phyloP scores from a whole-genome alignment of 2,113 vertebrate genomes.

The Benitochromis conjunctus region DNA sequence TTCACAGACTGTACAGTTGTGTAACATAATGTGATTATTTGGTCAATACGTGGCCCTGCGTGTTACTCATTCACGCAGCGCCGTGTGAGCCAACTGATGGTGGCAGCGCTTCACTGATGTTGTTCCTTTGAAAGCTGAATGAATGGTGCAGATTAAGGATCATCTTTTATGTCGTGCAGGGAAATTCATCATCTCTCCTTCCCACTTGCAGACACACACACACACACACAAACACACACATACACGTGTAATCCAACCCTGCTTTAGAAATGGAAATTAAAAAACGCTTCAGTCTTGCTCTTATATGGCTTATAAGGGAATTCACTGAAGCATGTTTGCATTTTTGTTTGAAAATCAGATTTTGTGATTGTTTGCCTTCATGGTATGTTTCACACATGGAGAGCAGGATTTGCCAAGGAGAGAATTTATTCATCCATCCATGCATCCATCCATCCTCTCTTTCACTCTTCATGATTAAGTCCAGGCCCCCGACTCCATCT shows the following conservation, averaged over 20 bases:
- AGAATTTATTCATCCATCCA: not conserved
- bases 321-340: slow-evolving; percentile 35
- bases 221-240: not conserved
- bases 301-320: slow-evolving; percentile 12
- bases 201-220: slow-evolving; percentile 22
- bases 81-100: not conserved
- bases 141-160: slow-evolving; percentile 52
- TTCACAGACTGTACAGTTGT: not conserved
- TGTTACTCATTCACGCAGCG: not conserved
- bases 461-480: not conserved
- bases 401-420: not conserved
- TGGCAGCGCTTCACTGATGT: slow-evolving; percentile 16
- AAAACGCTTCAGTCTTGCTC: slow-evolving; percentile 7
- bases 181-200: slow-evolving; percentile 52
- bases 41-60: not conserved
- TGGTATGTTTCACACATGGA: not conserved
- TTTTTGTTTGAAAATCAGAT: slow-evolving; percentile 19
- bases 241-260: slow-evolving; percentile 28
- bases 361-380: not conserved
- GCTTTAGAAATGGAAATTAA: slow-evolving; percentile 58
- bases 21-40: slow-evolving; percentile 28
- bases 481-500: not conserved
- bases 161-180: slow-evolving; percentile 32
- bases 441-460: not conserved
- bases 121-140: slow-evolving; percentile 23